Base-by-base conservation (phyloP, 2,888 invertebrate genomes). In the Strigamia transsilvanica region DNA sequence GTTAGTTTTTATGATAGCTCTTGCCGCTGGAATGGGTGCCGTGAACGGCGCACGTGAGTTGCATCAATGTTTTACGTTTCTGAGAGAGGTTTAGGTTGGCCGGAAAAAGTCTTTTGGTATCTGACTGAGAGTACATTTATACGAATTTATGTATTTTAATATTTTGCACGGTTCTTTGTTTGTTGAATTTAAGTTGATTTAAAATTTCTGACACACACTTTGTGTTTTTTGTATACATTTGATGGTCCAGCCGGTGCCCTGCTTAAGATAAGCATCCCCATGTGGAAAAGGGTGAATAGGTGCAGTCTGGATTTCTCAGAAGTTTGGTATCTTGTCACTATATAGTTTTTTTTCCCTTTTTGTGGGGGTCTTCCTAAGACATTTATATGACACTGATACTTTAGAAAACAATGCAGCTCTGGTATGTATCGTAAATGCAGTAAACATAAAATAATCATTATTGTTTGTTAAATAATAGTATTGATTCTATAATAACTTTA, bases 21-120 rank as follows among this genome's bases (percentile, higher is more conserved):
- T 56, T 56, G 56, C 56, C n/a, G 56, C 56, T 56, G 56, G n/a
- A 56, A 56, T 56, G 56, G 56, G 56, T 56, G 56, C 18, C 18
- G 56, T 9, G 56, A 56, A 56, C 56, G 56, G 56, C n/a, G 51
- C 56, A 56, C 56, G 56, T 56, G 56, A 56, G n/a, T 18, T 56
- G 56, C 56, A 56, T 56, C 56, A 56, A 18, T 21, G 56, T n/a
- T 46, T 46, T 46, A 10, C 15, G 46, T n/a, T 46, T 46, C 7
- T 21, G 7, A 56, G 18, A 56, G n/a, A 56, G 4, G 2, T 15
- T 51, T 51, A 51, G n/a, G n/a, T 46, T n/a, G 46, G 15, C 46
- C 46, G 15, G 15, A 46, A 46, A n/a, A n/a, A 13, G 23, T 21
- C 18, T 73, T n/a, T 15, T 73, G 10, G 23, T n/a, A 6, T 42